Conservation (phyloP, 2,888 invertebrate genomes). For the Belgica antarctica region DNA sequence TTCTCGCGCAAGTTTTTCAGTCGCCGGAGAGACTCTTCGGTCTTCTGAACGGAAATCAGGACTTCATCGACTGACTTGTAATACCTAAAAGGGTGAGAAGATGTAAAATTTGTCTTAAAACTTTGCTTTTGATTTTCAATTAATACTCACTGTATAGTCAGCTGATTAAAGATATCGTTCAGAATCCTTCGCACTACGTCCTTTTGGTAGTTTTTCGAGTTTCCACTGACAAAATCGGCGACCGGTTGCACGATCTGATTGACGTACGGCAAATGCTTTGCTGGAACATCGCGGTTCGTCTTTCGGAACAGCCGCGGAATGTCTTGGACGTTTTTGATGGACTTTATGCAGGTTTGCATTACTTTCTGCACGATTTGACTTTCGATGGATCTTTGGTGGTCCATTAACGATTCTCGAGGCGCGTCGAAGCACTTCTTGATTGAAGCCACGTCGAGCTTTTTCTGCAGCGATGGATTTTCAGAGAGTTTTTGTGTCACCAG, state of each 20-base stretch:
- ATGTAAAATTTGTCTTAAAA: conserved; percentile 55
- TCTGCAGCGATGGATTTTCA: conserved; percentile 12
- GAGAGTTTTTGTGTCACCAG: conserved; percentile 22
- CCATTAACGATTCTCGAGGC: conserved; percentile 24
- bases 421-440: conserved; percentile 45
- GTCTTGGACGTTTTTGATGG: conserved; percentile 81
- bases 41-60: conserved; percentile 87
- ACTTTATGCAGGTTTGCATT: conserved; percentile 57
- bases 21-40: conserved; percentile 88
- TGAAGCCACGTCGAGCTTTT: background rate
- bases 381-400: conserved; percentile 50
- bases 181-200: conserved; percentile 54
- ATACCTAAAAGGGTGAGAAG: conserved; percentile 67
- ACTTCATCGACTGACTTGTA: conserved; percentile 79
- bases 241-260: conserved; percentile 64
- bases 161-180: conserved; percentile 53
- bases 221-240: conserved; percentile 59
- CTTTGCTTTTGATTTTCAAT: conserved; percentile 19
- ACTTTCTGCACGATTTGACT: conserved; percentile 54
- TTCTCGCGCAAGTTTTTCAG: conserved; percentile 79
- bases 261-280: conserved; percentile 77
- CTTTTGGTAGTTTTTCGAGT: conserved; percentile 52
- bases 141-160: conserved; percentile 58
- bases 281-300: conserved; percentile 84
- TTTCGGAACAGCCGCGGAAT: conserved; percentile 89